Percentiles rank a stretch among this genome's conserved stretches.
phyloP scores from a whole-genome alignment of 92 coral and sea anemone genomes.

The Blastomussa wellsi region DNA sequence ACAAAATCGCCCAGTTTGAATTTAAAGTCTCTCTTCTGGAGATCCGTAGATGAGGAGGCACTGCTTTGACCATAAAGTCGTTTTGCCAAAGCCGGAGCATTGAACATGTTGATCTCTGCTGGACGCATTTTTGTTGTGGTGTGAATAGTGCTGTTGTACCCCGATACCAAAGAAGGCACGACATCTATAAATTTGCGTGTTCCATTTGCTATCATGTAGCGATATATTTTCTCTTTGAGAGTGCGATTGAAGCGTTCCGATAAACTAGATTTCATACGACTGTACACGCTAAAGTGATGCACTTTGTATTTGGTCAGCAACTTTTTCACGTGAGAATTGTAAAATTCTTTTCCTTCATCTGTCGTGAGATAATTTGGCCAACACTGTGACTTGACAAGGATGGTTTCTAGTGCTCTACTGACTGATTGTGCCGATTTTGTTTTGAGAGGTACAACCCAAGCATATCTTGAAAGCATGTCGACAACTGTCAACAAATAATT shows the following conservation, averaged over 20 bases:
- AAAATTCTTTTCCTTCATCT: background rate
- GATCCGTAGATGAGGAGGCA: background rate
- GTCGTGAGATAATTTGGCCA: background rate
- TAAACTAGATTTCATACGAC: conserved; percentile 4
- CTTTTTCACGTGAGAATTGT: background rate
- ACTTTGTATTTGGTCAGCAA: background rate
- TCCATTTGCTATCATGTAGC: conserved; percentile 1
- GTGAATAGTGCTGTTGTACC: background rate
- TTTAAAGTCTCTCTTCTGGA: background rate
- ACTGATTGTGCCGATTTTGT: background rate
- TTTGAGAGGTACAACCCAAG: background rate
- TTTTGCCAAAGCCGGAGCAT: conserved; percentile 18
- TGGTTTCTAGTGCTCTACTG: background rate
- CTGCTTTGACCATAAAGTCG: background rate
- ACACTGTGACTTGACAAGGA: background rate
- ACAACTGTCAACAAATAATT: background rate
- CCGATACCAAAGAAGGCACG: conserved; percentile 10
- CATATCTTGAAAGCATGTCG: background rate
- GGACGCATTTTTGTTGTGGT: conserved; percentile 5
- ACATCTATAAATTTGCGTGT: conserved; percentile 11
- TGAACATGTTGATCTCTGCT: background rate
- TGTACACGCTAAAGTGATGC: conserved; percentile 12
- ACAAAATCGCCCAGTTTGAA: conserved; percentile 10
- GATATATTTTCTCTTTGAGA: background rate
- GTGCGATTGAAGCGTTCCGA: background rate